Conservation (phyloP, 2,888 invertebrate species). For the Iselma pallidipennis region DNA sequence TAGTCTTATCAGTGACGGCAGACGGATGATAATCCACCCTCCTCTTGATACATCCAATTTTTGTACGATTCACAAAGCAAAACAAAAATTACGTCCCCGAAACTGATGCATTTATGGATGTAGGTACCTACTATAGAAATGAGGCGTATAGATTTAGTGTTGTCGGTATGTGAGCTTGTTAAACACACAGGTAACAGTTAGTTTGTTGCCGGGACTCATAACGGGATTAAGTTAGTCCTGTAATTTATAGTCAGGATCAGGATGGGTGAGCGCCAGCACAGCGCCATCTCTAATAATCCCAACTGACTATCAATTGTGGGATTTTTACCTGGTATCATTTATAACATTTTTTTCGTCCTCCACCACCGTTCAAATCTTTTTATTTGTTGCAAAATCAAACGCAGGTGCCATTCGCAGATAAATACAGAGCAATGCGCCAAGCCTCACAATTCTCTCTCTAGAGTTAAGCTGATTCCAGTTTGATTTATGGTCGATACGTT, state of each 20-base stretch:
- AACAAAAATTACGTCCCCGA: too few relatives aligned
- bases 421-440: constrained; percentile 22
- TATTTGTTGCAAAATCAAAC: constrained; percentile 47
- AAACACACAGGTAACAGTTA: constrained; percentile 47
- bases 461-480: constrained; percentile 40
- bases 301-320: constrained; percentile 57
- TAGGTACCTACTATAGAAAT: too few relatives aligned
- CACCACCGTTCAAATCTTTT: constrained; percentile 44
- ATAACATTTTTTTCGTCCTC: constrained; percentile 31
- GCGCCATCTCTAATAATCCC: constrained; percentile 52
- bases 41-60: background rate
- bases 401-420: constrained; percentile 45
- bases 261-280: constrained; percentile 33
- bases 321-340: constrained; percentile 54
- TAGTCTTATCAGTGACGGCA: background rate
- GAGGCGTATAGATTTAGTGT: too few relatives aligned
- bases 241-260: constrained; percentile 52
- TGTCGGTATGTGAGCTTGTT: constrained; percentile 37
- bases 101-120: too few relatives aligned
- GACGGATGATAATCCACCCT: too few relatives aligned
- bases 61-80: too few relatives aligned
- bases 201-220: constrained; percentile 47
- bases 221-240: constrained; percentile 54
- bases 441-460: background rate
- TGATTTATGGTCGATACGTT: constrained; percentile 42